A percentile compares a stretch with the other conserved stretches of the same genome.
These are phyloP conservation scores for Phalacrocorax pelagicus DNA, from an alignment of 2,113 vertebrate genomes.

Conservation along the genomic window DNA sequence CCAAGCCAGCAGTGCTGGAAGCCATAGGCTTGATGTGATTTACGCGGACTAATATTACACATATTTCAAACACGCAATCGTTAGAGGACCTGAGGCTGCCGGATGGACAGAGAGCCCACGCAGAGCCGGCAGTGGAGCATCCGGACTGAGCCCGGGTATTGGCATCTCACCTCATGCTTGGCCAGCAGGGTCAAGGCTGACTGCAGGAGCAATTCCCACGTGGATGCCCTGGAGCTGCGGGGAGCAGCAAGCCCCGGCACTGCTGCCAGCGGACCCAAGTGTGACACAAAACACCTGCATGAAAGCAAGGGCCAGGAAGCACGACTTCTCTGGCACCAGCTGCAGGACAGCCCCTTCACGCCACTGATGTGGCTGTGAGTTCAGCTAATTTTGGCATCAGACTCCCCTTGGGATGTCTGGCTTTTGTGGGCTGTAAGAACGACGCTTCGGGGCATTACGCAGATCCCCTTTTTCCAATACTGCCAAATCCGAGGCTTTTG, in stretches of 20 bases:
- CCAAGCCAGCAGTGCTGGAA: conserved; percentile 40
- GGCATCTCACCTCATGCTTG: not conserved
- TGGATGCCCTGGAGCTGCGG: not conserved
- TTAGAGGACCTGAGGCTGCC: conserved; percentile 1
- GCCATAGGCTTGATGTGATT: conserved; percentile 21
- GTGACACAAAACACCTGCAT: conserved; percentile 6
- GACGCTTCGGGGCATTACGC: not conserved
- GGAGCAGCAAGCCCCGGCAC: not conserved
- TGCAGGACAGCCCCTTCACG: not conserved
- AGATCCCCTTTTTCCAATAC: not conserved
- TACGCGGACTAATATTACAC: conserved; percentile 19
- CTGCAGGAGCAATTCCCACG: not conserved
- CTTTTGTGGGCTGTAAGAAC: not conserved
- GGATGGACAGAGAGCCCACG: not conserved
- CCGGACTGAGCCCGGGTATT: not conserved
- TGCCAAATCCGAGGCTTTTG: not conserved
- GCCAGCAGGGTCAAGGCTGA: not conserved
- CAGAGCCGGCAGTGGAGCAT: not conserved
- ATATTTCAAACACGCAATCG: conserved; percentile 40
- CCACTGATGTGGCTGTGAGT: not conserved
- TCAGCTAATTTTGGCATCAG: not conserved
- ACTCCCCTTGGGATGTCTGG: not conserved
- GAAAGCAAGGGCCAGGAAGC: not conserved
- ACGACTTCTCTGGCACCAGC: rapidly evolving
- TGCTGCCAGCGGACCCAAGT: not conserved